Evolutionary conservation across 1,140 invertebrate genomes (phyloP).

Genomic region (Elymnias hypermnestra): DNA sequence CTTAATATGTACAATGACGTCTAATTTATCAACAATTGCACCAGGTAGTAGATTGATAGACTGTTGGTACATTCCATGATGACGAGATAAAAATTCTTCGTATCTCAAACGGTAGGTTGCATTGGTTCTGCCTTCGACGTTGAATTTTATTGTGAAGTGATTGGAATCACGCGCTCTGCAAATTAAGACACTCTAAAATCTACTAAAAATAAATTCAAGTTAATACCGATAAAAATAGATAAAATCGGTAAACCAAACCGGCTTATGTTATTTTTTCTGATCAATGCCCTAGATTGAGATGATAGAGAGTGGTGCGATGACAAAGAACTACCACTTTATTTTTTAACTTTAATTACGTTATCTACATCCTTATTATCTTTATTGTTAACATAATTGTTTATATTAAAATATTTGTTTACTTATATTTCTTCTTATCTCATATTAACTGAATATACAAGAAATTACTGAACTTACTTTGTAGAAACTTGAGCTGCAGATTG

Average conservation of each 20-base stretch:
- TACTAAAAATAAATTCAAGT: no score
- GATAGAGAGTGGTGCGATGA: no score
- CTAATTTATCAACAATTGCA: not conserved
- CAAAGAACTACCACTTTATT: no score
- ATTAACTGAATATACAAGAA: no score
- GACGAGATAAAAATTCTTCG: not conserved
- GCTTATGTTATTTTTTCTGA: no score
- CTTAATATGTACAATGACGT: not conserved
- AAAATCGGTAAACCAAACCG: no score
- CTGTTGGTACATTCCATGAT: not conserved
- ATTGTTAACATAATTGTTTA: no score
- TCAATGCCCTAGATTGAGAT: no score
- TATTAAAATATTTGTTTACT: not conserved
- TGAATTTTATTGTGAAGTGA: conserved; percentile 78
- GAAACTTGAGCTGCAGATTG: conserved; percentile 79
- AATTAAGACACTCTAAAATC: no score
- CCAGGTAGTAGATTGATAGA: conserved; percentile 1
- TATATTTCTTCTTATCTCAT: no score
- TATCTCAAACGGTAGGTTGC: conserved; percentile 1
- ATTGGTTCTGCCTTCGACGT: conserved; percentile 75
- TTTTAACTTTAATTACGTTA: no score
- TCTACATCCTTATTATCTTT: not conserved
- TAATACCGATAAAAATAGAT: no score
- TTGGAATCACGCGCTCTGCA: conserved; percentile 80
- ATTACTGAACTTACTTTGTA: conserved; percentile 63